Base-by-base conservation (phyloP, 1,140 invertebrate species). In the Cherax quadricarinatus region DNA sequence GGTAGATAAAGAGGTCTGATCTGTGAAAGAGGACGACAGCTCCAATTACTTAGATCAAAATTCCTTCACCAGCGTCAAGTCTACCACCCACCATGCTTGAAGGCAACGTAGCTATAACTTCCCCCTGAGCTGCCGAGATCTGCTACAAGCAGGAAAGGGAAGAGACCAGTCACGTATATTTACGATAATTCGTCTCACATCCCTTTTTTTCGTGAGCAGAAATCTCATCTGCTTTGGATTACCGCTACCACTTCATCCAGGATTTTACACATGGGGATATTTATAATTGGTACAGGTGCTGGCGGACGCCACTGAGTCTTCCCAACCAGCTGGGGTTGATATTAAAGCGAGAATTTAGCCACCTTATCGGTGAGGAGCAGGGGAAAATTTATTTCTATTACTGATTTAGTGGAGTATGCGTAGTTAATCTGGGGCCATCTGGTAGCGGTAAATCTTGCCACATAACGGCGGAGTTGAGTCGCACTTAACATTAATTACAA, bases 151-250 rank as follows among this genome's bases (percentile, higher is more conserved):
- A 75, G 6, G 70, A n/a, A 30, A 9, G 6, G 12, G 70, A 30
- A 9, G 70, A 75, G 30, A 21, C 24, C 70, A 30, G 70, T 75
- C n/a, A 30, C 30, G 70, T 24, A 75, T 75, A 75, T 75, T 75
- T 75, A 75, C 7, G 24, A 9, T 75, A 75, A 75, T n/a, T 7
- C n/a, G 9, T 10, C 70, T 75, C n/a, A 1, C 14, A 66, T 75
- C 24, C 6, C 30, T n/a, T 75, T 75, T 75, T 75, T 75, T 6
- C 6, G n/a, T 1, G n/a, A 3, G 21, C 66, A 70, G n/a, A n/a
- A 30, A 9, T 30, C 70, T 75, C 70, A 75, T 75, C 70, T 75
- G 70, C 70, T 75, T 30, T 75, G 70, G 24, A 75, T 75, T 75
- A 75, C 21, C 24, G 7, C 70, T 10, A 70, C 12, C n/a, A 75